Percentiles rank a stretch among this genome's conserved stretches.
Conservation (phyloP, 1,140 invertebrate genomes). For the Achroia grisella region DNA sequence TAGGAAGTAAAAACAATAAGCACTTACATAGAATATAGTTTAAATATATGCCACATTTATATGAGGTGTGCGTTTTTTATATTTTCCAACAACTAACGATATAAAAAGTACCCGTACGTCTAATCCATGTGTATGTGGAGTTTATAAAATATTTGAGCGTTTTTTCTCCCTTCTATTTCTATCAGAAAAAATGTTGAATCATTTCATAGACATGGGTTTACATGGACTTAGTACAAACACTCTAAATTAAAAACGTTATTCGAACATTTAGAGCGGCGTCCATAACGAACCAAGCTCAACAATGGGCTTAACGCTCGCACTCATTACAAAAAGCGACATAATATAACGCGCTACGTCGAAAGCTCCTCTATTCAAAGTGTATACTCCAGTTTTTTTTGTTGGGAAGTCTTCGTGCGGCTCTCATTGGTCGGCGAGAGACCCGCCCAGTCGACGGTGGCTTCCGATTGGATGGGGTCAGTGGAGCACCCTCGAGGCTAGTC, state of each 20-base stretch:
- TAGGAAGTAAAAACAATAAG: too few relatives aligned
- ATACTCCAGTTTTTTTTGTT: slow-evolving; percentile 68
- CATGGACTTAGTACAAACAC: slow-evolving; percentile 66
- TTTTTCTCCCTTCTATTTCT: neutral
- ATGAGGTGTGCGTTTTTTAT: too few relatives aligned
- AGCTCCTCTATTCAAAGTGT: slow-evolving; percentile 69
- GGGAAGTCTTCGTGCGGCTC: slow-evolving; percentile 42
- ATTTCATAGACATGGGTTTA: slow-evolving; percentile 49
- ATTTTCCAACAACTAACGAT: too few relatives aligned
- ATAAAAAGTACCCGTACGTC: too few relatives aligned
- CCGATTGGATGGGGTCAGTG: slow-evolving; percentile 44
- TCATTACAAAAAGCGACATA: slow-evolving; percentile 72
- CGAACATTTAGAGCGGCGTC: slow-evolving; percentile 63
- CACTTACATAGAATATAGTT: too few relatives aligned
- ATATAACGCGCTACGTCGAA: slow-evolving; percentile 67
- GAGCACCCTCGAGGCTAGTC: slow-evolving; percentile 60
- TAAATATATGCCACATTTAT: too few relatives aligned
- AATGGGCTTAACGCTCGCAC: slow-evolving; percentile 70
- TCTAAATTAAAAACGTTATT: slow-evolving; percentile 71
- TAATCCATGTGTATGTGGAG: too few relatives aligned
- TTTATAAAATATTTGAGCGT: too few relatives aligned
- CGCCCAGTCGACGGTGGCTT: slow-evolving; percentile 34
- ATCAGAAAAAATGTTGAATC: slow-evolving; percentile 20
- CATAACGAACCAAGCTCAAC: slow-evolving; percentile 68
- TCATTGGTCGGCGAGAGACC: slow-evolving; percentile 40